These are phyloP conservation scores for Amorpha juglandis DNA, from an alignment of 2,888 invertebrate species.

Conservation along the genomic window DNA sequence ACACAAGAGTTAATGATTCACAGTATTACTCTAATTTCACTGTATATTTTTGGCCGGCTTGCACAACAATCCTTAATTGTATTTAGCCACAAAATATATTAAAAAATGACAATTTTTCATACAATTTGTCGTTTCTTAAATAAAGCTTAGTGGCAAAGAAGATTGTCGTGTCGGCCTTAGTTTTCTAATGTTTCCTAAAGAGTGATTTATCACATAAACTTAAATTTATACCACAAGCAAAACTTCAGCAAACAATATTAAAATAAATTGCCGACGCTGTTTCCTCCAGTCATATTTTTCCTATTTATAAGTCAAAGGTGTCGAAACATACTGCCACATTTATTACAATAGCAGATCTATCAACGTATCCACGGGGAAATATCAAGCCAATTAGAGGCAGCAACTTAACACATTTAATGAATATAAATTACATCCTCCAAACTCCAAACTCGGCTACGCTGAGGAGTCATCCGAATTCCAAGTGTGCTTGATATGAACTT, in stretches of 20 bases:
- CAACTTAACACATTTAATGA: conserved; percentile 10
- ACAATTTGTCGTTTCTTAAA: too few species aligned
- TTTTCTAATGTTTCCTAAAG: too few species aligned
- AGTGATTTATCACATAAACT: too few species aligned
- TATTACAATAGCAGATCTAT: background rate
- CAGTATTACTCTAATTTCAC: too few species aligned
- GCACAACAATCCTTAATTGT: too few species aligned
- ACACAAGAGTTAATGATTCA: too few species aligned
- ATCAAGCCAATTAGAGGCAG: conserved; percentile 7
- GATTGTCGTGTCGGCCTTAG: too few species aligned
- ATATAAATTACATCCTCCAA: background rate
- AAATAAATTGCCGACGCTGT: background rate
- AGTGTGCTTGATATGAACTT: conserved; percentile 11
- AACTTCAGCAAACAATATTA: background rate
- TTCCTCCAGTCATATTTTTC: background rate
- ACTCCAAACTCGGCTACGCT: background rate
- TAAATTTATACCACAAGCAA: background rate
- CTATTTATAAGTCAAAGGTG: background rate
- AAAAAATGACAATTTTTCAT: too few species aligned
- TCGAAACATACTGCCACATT: background rate
- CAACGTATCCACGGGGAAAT: background rate
- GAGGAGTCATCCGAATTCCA: background rate
- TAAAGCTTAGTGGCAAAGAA: too few species aligned
- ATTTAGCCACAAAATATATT: too few species aligned
- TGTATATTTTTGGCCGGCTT: too few species aligned